Percentiles rank a stretch among this genome's conserved stretches.
Evolutionary conservation across 2,797 vertebrate species (phyloP).

Genomic region (Rachycentron canadum): DNA sequence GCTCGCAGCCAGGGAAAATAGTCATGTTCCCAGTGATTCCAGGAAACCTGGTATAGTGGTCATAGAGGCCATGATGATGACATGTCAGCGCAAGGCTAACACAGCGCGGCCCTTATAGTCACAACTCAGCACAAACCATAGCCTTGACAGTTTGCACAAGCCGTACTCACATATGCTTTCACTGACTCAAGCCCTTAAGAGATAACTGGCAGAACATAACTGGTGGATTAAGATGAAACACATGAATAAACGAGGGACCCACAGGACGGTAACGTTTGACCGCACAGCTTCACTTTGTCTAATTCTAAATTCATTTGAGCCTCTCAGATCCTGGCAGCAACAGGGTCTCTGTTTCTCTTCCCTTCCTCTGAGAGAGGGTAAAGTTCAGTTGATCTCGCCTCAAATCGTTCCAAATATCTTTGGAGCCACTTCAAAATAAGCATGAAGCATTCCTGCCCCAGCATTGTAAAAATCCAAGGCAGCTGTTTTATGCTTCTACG

Average conservation of each 20-base stretch:
- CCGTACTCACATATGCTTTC: slow-evolving; percentile 54
- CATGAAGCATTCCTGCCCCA: slow-evolving; percentile 67
- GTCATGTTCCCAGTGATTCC: slow-evolving; percentile 73
- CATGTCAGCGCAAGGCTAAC: slow-evolving; percentile 77
- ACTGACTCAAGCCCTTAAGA: slow-evolving; percentile 52
- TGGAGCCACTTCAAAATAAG: slow-evolving; percentile 80
- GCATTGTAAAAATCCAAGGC: slow-evolving; percentile 72
- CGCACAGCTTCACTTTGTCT: slow-evolving; percentile 41
- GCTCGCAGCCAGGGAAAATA: slow-evolving; percentile 73
- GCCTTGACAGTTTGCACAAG: slow-evolving; percentile 69
- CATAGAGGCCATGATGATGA: slow-evolving; percentile 75
- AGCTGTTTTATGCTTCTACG: slow-evolving; percentile 79
- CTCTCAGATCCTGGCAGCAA: slow-evolving; percentile 58
- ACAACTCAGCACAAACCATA: slow-evolving; percentile 68
- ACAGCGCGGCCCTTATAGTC: slow-evolving; percentile 54
- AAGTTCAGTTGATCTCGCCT: slow-evolving; percentile 74
- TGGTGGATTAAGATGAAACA: slow-evolving; percentile 48
- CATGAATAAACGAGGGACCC: slow-evolving; percentile 43
- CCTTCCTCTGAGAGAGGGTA: slow-evolving; percentile 71
- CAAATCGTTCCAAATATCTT: slow-evolving; percentile 76
- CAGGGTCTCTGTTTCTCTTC: slow-evolving; percentile 50
- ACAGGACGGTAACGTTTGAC: slow-evolving; percentile 42
- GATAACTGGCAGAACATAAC: slow-evolving; percentile 54
- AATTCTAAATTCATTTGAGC: slow-evolving; percentile 55
- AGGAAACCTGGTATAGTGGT: slow-evolving; percentile 69